These are phyloP conservation scores for Chrysemys picta DNA, from an alignment of 2,113 vertebrate species.

Conservation along the genomic window DNA sequence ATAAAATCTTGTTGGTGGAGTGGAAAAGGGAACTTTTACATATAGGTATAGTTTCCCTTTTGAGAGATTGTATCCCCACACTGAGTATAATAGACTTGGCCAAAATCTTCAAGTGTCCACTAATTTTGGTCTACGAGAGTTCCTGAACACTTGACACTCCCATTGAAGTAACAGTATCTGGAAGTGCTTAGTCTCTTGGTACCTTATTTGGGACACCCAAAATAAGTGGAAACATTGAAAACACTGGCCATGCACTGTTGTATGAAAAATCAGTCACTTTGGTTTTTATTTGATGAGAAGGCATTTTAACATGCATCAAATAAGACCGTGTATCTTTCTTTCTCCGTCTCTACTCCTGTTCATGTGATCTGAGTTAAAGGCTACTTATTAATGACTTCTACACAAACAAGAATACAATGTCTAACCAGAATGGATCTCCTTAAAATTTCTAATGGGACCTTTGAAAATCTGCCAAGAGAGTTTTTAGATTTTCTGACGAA, in stretches of 20 bases:
- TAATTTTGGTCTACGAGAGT: not conserved
- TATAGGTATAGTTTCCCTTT: not conserved
- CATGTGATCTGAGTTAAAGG: not conserved
- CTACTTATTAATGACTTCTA: constrained; percentile 32
- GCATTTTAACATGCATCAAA: not conserved
- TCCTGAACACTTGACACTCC: not conserved
- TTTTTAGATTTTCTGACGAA: constrained; percentile 48
- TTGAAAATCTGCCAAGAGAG: constrained; percentile 58
- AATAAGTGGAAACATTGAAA: not conserved
- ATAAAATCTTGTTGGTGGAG: not conserved
- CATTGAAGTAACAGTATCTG: not conserved
- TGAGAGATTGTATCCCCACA: not conserved
- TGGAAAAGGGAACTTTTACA: not conserved
- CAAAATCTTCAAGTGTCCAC: not conserved
- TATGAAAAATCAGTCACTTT: not conserved
- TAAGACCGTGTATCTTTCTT: not conserved
- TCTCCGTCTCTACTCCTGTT: not conserved
- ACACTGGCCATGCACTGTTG: not conserved
- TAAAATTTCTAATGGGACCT: constrained; percentile 63
- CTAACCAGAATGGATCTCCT: constrained; percentile 50
- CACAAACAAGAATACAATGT: not conserved
- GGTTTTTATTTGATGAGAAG: not conserved
- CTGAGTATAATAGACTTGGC: not conserved
- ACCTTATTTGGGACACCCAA: not conserved
- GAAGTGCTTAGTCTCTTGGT: not conserved